A percentile compares a stretch with the other conserved stretches of the same genome.
Conservation (phyloP, 2,113 vertebrate genomes). For the Dicerorhinus sumatrensis region DNA sequence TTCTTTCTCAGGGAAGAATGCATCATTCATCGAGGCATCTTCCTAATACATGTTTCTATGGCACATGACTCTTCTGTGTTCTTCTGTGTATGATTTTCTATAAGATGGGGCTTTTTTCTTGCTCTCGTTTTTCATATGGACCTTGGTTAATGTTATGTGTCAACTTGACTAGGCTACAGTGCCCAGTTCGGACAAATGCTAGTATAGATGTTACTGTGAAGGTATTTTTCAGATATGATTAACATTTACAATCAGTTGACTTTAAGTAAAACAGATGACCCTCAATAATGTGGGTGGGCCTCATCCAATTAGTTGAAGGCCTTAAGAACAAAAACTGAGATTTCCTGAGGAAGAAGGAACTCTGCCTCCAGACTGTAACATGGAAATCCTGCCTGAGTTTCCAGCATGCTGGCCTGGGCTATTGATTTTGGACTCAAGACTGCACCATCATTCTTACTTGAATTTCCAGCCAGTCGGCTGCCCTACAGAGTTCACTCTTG, state of each 20-base stretch:
- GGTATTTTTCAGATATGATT: not conserved
- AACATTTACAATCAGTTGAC: not conserved
- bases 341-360: conserved; percentile 1
- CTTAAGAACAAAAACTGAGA: not conserved
- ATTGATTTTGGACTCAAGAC: conserved; percentile 10
- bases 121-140: not conserved
- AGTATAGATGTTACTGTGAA: not conserved
- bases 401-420: not conserved
- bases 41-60: not conserved
- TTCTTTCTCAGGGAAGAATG: not conserved
- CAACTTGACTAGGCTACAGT: not conserved
- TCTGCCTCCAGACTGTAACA: not conserved
- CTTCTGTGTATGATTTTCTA: not conserved
- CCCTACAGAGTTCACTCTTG: not conserved
- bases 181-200: not conserved
- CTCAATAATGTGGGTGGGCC: not conserved
- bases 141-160: not conserved
- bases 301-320: not conserved
- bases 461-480: not conserved
- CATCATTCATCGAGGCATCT: not conserved
- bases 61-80: not conserved
- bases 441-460: not conserved
- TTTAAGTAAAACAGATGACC: not conserved
- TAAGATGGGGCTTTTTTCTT: not conserved
- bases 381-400: not conserved